Evolutionary conservation across 1,140 invertebrate species (phyloP).

Genomic region (Lutraria rhynchaena): DNA sequence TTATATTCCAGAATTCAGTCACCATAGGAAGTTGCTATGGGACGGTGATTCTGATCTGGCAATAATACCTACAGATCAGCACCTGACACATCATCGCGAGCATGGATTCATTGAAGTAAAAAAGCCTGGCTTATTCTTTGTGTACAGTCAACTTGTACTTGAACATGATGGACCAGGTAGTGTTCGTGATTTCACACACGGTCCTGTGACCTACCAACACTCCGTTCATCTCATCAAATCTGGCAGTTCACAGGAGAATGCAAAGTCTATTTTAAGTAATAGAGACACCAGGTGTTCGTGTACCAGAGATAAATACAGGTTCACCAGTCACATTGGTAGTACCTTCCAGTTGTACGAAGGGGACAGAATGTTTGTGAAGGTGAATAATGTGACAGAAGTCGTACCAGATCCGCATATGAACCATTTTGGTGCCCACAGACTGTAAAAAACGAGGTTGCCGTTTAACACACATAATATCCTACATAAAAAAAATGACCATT

Average conservation of each 20-base stretch:
- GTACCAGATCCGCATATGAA: conserved; percentile 24
- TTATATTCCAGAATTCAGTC: no score
- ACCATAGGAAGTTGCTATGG: neutral
- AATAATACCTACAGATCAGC: neutral
- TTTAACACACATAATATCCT: no score
- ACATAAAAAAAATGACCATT: no score
- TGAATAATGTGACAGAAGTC: conserved; percentile 9
- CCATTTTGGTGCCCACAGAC: conserved; percentile 33
- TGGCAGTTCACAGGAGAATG: neutral
- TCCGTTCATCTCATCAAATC: neutral
- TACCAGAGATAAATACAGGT: neutral
- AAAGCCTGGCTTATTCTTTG: neutral
- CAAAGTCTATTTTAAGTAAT: neutral
- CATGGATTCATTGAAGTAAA: conserved; percentile 31
- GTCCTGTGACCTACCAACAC: neutral
- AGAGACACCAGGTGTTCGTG: neutral
- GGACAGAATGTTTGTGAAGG: conserved; percentile 20
- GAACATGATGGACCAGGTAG: neutral
- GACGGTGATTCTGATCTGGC: neutral
- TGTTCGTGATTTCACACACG: no score
- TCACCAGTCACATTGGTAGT: conserved; percentile 18
- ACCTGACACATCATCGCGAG: neutral
- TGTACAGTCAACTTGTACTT: conserved; percentile 19
- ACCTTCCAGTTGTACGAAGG: conserved; percentile 22
- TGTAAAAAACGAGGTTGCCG: conserved; percentile 1